Percentiles rank a stretch among this genome's conserved stretches.
phyloP scores from a whole-genome alignment of 2,113 vertebrate species.

The Herpetotheres cachinnans region DNA sequence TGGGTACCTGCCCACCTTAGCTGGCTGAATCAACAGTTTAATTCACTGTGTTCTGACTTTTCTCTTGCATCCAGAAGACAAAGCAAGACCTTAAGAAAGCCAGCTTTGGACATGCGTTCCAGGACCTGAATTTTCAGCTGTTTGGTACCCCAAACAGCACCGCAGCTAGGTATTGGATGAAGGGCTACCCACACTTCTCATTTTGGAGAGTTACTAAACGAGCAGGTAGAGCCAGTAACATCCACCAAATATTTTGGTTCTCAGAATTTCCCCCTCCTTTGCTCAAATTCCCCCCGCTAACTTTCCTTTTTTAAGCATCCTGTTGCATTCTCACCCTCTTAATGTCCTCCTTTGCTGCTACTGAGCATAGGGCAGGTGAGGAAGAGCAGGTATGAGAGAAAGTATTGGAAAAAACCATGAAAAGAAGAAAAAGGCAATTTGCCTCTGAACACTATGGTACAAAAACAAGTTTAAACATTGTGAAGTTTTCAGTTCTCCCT shows the following conservation, averaged over 20 bases:
- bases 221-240: not conserved
- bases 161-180: not conserved
- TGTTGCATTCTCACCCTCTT: not conserved
- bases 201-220: not conserved
- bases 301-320: not conserved
- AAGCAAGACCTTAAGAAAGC: not conserved
- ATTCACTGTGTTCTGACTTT: not conserved
- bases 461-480: not conserved
- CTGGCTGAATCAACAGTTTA: not conserved
- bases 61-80: not conserved
- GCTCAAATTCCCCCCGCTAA: not conserved
- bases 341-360: not conserved
- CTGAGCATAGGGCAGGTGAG: not conserved
- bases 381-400: not conserved
- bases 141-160: not conserved
- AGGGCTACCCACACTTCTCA: not conserved
- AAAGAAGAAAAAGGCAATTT: not conserved
- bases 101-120: not conserved
- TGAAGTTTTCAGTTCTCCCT: not conserved
- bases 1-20: not conserved
- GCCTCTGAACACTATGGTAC: not conserved
- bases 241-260: not conserved
- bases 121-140: not conserved
- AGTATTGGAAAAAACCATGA: not conserved
- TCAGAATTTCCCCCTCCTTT: not conserved